Percentiles rank a stretch among this genome's conserved stretches.
Conservation (phyloP, 2,888 invertebrate species). For the Calliscelio sp. region DNA sequence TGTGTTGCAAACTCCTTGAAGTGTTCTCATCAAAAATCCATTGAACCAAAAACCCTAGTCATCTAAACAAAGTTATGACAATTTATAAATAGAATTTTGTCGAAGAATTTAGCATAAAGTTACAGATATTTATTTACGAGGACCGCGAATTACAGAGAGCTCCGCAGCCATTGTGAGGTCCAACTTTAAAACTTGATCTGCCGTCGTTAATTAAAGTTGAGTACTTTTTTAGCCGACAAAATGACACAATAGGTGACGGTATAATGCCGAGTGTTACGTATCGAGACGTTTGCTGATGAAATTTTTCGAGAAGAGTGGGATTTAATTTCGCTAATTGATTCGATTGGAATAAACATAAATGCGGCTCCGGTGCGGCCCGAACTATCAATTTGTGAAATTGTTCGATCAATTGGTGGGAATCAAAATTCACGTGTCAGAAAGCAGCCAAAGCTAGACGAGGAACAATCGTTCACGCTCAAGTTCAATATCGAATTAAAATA, state of each 20-base stretch:
- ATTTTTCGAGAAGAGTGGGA: too few species aligned
- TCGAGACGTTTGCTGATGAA: too few species aligned
- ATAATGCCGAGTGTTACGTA: too few species aligned
- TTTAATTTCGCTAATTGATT: too few species aligned
- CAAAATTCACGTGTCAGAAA: neutral
- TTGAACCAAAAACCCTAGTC: too few species aligned
- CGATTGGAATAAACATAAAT: constrained; percentile 1
- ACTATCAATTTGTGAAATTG: neutral
- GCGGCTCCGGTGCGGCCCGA: too few species aligned
- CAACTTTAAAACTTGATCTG: constrained; percentile 38
- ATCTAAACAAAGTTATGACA: too few species aligned
- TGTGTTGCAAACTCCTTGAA: constrained; percentile 9
- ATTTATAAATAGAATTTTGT: too few species aligned
- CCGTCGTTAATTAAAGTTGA: constrained; percentile 48
- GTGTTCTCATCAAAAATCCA: too few species aligned
- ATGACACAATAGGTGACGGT: constrained; percentile 27
- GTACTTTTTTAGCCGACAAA: constrained; percentile 8
- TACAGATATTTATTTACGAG: constrained; percentile 17
- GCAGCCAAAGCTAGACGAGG: too few species aligned
- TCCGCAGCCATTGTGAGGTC: constrained; percentile 7
- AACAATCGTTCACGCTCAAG: constrained; percentile 13
- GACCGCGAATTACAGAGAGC: neutral
- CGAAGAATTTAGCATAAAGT: too few species aligned
- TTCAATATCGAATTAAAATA: constrained; percentile 40
- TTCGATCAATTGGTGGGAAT: neutral